These are phyloP conservation scores for Iphiclides podalirius DNA, from an alignment of 2,888 invertebrate genomes.

Conservation along the genomic window DNA sequence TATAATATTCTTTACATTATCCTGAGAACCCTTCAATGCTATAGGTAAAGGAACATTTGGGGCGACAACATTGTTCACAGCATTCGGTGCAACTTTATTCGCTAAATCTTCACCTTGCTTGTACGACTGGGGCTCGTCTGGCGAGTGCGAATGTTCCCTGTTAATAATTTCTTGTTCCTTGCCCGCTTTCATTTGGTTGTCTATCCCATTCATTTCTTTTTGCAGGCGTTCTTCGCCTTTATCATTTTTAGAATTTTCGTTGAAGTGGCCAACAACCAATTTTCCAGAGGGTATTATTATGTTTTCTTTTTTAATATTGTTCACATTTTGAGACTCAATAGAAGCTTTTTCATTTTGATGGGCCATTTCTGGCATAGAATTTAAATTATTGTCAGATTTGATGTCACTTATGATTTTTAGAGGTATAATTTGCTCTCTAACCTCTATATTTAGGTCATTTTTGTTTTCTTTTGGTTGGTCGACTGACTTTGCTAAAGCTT, in stretches of 20 bases:
- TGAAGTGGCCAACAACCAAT: not conserved
- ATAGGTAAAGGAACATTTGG: constrained; percentile 52
- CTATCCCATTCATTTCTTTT: constrained; percentile 3
- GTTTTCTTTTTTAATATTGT: constrained; percentile 7
- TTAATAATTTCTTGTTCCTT: not conserved
- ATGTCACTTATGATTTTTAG: constrained; percentile 21
- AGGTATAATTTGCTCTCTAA: constrained; percentile 1
- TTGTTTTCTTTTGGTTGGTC: constrained; percentile 8
- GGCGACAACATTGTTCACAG: constrained; percentile 28
- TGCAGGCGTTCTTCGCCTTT: constrained; percentile 5
- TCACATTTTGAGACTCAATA: constrained; percentile 6
- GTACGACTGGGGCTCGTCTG: constrained; percentile 65
- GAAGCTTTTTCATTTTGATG: not conserved
- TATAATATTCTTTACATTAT: constrained; percentile 15
- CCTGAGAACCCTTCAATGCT: constrained; percentile 39
- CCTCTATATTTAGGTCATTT: constrained; percentile 5
- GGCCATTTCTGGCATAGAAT: not conserved
- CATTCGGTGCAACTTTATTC: constrained; percentile 29
- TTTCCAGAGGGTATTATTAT: no score
- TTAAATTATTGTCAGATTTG: constrained; percentile 1
- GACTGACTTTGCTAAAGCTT: constrained; percentile 26
- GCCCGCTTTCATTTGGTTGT: not conserved
- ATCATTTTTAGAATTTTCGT: constrained; percentile 10
- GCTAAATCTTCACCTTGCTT: constrained; percentile 57
- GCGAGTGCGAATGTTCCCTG: constrained; percentile 49